Base-by-base conservation (phyloP, 1,140 invertebrate genomes). In the Drosophila bifasciata region DNA sequence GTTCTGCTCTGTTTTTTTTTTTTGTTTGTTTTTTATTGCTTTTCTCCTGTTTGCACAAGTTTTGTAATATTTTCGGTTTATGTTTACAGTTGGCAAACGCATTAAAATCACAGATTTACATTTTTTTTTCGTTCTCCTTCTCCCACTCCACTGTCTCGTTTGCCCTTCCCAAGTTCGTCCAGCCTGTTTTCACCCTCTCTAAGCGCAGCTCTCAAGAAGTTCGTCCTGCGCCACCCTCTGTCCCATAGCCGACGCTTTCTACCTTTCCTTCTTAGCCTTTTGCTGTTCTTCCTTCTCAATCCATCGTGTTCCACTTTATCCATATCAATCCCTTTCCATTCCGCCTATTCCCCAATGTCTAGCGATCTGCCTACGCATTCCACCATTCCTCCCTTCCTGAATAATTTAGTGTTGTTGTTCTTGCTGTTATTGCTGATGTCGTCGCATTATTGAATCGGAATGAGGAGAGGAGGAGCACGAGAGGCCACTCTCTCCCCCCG, bases 71-170 rank as follows among this genome's bases (percentile, higher is more conserved):
- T 88, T 88, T 79, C 77, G 84, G 76, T 89, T 88, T 88, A 88
- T 88, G 84, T 86, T 90, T 89, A 89, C 77, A 90, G 70, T 79
- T 86, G 81, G 78, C 77, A 81, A 89, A 89, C 79, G 80, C 86
- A 89, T 89, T 89, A 90, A 89, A 89, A 86, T 90, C 86, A 89
- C 86, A 90, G 86, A 89, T 86, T 86, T 83, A 86, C 80, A 90
- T 90, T 89, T 89, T 90, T 89, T 89, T 84, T 85, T 78, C 57
- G 16, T 70, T 44, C 28, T 25, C 15, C 48, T 9, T 44, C 41
- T 51, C 23, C 21, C 40, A 16, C 13, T 16, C 40, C 28, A 13
- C 11, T 16, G 46, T 44, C 32, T 4, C 32, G 1, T 13, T 36
- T 4, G 3, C 32, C 28, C 2, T 7, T 8, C 7, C 25, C 1